These are phyloP conservation scores for Uropsilus gracilis DNA, from an alignment of 2,113 vertebrate species.

Conservation along the genomic window DNA sequence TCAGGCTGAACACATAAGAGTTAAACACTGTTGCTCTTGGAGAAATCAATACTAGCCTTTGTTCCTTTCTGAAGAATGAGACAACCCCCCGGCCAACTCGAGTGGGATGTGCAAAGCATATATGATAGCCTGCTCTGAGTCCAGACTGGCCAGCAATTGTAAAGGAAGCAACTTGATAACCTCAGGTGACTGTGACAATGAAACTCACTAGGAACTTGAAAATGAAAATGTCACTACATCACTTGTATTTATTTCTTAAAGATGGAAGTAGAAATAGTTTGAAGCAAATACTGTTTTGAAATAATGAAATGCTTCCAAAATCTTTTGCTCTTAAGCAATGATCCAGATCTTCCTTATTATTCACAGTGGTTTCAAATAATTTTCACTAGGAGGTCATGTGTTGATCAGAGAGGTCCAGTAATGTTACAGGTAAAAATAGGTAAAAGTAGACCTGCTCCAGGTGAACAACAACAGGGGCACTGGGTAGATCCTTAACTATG, in stretches of 20 bases:
- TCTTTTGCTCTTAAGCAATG: constrained; percentile 20
- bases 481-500: background rate
- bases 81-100: background rate
- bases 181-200: constrained; percentile 29
- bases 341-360: background rate
- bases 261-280: constrained; percentile 57
- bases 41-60: constrained; percentile 49
- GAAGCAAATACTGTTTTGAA: constrained; percentile 65
- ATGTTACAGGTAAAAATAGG: background rate
- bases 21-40: background rate
- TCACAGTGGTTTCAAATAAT: background rate
- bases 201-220: constrained; percentile 65
- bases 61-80: background rate
- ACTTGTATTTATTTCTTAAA: constrained; percentile 67
- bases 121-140: background rate
- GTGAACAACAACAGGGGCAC: background rate
- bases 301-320: constrained; percentile 49
- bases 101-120: constrained; percentile 18
- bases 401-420: background rate
- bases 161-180: constrained; percentile 62
- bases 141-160: constrained; percentile 24
- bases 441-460: background rate
- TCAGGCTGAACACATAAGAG: constrained; percentile 5
- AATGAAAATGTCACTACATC: constrained; percentile 73
- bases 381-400: background rate